A percentile compares a stretch with the other conserved stretches of the same genome.
Conservation (phyloP, 2,113 vertebrate species). For the Urocolius indicus region DNA sequence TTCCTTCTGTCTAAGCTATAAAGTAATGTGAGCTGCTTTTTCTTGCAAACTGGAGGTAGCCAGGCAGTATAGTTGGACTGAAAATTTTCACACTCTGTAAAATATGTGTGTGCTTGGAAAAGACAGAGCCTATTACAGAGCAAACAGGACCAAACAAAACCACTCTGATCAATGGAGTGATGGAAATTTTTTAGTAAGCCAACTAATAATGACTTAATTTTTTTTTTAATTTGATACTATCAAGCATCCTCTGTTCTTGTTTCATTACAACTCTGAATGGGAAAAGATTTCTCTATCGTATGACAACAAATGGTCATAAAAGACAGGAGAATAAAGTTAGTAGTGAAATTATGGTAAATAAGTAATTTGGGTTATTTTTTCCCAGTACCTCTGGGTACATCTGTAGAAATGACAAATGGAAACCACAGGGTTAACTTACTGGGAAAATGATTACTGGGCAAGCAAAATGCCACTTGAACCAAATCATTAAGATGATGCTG, state of each 20-base stretch:
- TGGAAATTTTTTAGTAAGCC: neutral
- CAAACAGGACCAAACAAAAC: neutral
- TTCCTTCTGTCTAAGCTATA: neutral
- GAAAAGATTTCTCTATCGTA: neutral
- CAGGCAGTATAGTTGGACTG: neutral
- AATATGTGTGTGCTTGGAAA: neutral
- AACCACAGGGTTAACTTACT: neutral
- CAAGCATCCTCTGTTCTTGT: neutral
- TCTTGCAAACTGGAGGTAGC: neutral
- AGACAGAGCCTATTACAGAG: neutral
- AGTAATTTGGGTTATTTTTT: accelerated
- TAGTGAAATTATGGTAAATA: neutral
- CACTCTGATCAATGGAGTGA: neutral
- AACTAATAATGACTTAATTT: neutral
- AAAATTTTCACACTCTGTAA: neutral
- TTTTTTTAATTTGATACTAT: too few relatives aligned
- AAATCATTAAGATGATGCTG: neutral
- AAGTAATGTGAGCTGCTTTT: neutral
- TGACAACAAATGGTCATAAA: neutral
- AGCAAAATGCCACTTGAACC: neutral
- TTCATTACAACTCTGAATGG: neutral
- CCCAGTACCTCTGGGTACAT: neutral
- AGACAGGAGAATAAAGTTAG: neutral
- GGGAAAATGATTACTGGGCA: neutral
- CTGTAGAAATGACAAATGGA: neutral